phyloP scores from a whole-genome alignment of 2,797 vertebrate genomes.

The Hydrocynus forskahlii region DNA sequence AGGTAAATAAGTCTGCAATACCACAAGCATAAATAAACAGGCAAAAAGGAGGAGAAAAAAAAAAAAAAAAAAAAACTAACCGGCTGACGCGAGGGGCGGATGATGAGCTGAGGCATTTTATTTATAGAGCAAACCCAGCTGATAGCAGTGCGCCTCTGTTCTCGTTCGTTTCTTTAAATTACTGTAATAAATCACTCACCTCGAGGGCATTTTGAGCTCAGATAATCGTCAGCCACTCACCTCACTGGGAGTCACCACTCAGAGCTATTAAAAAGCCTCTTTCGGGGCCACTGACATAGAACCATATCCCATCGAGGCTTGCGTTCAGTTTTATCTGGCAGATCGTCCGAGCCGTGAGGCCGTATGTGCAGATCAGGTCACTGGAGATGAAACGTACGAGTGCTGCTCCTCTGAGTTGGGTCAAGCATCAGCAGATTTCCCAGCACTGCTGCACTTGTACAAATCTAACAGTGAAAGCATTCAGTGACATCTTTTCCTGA shows the following conservation, averaged over 20 bases:
- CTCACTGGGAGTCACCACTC: conserved; percentile 39
- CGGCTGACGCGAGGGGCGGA: conserved; percentile 63
- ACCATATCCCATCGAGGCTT: conserved; percentile 14
- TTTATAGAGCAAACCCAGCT: conserved; percentile 67
- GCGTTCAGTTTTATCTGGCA: not conserved
- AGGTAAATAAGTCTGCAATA: conserved; percentile 38
- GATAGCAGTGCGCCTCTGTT: conserved; percentile 50
- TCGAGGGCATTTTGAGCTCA: conserved; percentile 47
- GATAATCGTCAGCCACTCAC: conserved; percentile 53
- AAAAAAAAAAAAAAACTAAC: not conserved
- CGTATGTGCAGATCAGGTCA: not conserved
- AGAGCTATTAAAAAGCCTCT: conserved; percentile 51
- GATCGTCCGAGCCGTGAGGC: not conserved
- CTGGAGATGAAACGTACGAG: not conserved
- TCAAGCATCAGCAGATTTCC: not conserved
- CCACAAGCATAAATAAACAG: conserved; percentile 29
- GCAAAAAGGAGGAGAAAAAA: conserved; percentile 60
- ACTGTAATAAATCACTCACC: conserved; percentile 63
- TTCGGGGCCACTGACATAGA: conserved; percentile 7
- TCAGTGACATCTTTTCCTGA: conserved; percentile 15
- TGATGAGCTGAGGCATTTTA: conserved; percentile 71
- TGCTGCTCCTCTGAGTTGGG: too few relatives aligned
- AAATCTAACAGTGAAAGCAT: not conserved
- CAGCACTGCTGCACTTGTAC: not conserved
- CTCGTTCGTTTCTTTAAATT: conserved; percentile 61